Base-by-base conservation (phyloP, 2,888 invertebrate genomes). In the Andrena marginata region DNA sequence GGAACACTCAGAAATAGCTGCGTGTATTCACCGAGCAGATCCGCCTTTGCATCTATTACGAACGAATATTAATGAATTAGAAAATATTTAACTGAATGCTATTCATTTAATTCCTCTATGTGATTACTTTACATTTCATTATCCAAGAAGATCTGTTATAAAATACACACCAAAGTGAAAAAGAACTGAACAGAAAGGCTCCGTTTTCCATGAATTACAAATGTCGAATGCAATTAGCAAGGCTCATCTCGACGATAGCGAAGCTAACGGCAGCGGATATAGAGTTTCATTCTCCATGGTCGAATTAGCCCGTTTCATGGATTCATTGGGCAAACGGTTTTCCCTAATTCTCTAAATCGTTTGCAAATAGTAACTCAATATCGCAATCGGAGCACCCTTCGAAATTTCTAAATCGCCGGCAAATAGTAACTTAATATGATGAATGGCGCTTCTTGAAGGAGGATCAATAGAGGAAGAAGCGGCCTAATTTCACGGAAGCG, bases 401-500 rank as follows among this genome's bases (percentile, higher is more conserved):
- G 54, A 59, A 23, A 69, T 74, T 82, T 73, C 67, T 54, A 82
- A 80, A 82, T 76, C 56, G 56, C 72, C 33, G 64, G 59, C 78
- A 74, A 82, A 86, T 73, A 84, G 89, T 80, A 88, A 88, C 77
- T 72, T 72, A 87, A 89, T 89, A 89, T 82, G 63, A 33, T 73
- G 72, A 23, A 65, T 65, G 62, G n/a, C 26, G 42, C 42, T 77
- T 82, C 65, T 73, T 62, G 13, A 67, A 56, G 42, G 60, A 23
- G 64, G 26, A 74, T 79, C 78, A 83, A 82, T 86, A 64, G 75
- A 62, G 73, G 73, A 67, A 65, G 23, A 70, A 74, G 48, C 70
- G 65, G 73, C 35, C 82, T 85, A 77, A 87, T 90, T 90, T 91
- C 84, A 91, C 90, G 89, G 85, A 65, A 78, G 64, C 83, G 56